Evolutionary conservation across 2,113 vertebrate genomes (phyloP), one percentile per base, ranked within the genome.

Genomic region (Campylorhamphus procurvoides): DNA sequence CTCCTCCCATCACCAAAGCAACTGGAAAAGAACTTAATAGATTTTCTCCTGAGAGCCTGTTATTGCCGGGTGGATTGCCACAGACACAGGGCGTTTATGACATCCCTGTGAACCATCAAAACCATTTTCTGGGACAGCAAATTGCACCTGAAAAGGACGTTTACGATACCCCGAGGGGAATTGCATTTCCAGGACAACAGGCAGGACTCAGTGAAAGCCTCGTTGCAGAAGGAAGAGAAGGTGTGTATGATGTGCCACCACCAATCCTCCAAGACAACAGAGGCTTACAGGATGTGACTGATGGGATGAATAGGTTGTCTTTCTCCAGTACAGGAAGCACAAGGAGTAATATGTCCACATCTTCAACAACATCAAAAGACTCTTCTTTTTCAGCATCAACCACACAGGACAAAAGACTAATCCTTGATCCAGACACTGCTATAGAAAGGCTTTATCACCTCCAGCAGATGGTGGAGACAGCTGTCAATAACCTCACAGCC

Each of bases 241-340:
- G 98, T 12, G 91, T 99, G 9, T 99, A 99, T 20, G 99, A 99
- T 60, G 96, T 99, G 60, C 99, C 99, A 5, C 97, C 98, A 19
- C 95, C 98, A 68, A 97, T 98, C 27, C 87, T 96, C 9, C 98
- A 98, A 2, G 98, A 98, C 18, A 84, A 68, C 46, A 98, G 97
- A 95, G 96, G 94, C 2, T 56, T 97, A 9, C 98, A 95, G 8
- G 99, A 99, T 10, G 94, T 98, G 92, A 98, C 98, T 1, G 99
- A 99, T 28, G 98, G 99, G 5, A 98, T 99, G 66, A 99, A 99
- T 91, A 98, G 99, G 10, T 94, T 99, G 56, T 99, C 99, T 3
- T 98, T 99, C 97, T 99, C 99, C 88, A 99, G 99, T 86, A 99
- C 99, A 0, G 99, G 99, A 95, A 99, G 99, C 96, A 99, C 99